phyloP scores from a whole-genome alignment of 2,797 vertebrate species.

The Nannoperca australis region DNA sequence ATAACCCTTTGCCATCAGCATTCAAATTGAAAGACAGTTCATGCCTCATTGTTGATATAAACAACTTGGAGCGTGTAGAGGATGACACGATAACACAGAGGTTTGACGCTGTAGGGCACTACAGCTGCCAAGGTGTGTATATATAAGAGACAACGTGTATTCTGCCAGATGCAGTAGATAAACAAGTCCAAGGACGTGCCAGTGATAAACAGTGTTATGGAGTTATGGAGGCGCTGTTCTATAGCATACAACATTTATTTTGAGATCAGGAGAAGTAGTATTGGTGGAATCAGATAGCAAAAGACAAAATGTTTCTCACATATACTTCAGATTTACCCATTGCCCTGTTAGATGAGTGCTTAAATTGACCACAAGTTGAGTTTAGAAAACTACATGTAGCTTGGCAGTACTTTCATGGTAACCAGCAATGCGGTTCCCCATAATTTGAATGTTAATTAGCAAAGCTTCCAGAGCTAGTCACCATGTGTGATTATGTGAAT shows the following conservation, averaged over 20 bases:
- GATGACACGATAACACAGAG: slow-evolving; percentile 26
- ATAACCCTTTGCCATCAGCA: not conserved
- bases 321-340: not conserved
- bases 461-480: slow-evolving; percentile 6
- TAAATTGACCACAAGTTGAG: not conserved
- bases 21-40: not conserved
- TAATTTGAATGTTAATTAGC: slow-evolving; percentile 13
- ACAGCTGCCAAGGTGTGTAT: slow-evolving; percentile 8
- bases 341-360: not conserved
- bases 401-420: not conserved
- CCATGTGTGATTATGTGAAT: slow-evolving; percentile 1
- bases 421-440: slow-evolving; percentile 9
- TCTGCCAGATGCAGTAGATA: slow-evolving; percentile 18
- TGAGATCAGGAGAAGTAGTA: not conserved
- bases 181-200: not conserved
- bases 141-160: slow-evolving; percentile 1
- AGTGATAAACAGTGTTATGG: slow-evolving; percentile 5
- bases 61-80: slow-evolving; percentile 14
- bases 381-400: not conserved
- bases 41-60: slow-evolving; percentile 11
- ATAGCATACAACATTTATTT: not conserved
- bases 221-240: not conserved
- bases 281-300: not conserved
- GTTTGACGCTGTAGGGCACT: slow-evolving; percentile 16
- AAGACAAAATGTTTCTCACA: slow-evolving; percentile 1